Percentiles rank a stretch among this genome's conserved stretches.
Conservation (phyloP, 2,113 vertebrate genomes). For the Alces alces region DNA sequence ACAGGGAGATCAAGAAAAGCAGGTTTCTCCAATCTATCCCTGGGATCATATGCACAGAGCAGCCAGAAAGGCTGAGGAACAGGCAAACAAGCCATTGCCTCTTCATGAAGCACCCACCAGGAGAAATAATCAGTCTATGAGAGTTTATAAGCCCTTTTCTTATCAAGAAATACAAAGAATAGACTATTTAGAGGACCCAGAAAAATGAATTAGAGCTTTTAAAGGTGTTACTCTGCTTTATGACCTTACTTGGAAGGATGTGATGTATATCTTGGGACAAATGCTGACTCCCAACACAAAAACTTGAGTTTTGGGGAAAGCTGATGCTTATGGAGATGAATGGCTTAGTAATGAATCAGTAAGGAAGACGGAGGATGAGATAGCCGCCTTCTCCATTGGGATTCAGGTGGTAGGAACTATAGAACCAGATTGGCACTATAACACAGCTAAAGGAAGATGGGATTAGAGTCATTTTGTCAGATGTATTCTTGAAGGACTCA, state of each 20-base stretch:
- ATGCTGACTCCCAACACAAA: neutral
- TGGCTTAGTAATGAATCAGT: neutral
- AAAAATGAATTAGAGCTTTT: neutral
- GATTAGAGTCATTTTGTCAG: neutral
- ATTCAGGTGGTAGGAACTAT: neutral
- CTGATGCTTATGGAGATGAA: neutral
- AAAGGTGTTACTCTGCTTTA: neutral
- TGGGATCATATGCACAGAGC: neutral
- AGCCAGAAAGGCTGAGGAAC: neutral
- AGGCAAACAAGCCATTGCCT: neutral
- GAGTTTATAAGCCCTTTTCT: neutral
- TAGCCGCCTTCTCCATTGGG: neutral
- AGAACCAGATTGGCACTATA: neutral
- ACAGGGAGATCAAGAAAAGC: neutral
- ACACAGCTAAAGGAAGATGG: neutral
- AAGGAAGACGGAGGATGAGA: neutral
- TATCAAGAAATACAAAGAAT: neutral
- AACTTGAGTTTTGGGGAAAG: neutral
- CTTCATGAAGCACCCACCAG: neutral
- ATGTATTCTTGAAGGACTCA: neutral
- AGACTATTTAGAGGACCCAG: neutral
- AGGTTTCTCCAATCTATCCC: neutral
- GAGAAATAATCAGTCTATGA: neutral
- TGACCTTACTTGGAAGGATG: neutral
- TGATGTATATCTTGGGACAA: neutral